Percentiles rank a stretch among this genome's conserved stretches.
Conservation (phyloP, 1,140 invertebrate genomes). For the Wiebesia pumilae region DNA sequence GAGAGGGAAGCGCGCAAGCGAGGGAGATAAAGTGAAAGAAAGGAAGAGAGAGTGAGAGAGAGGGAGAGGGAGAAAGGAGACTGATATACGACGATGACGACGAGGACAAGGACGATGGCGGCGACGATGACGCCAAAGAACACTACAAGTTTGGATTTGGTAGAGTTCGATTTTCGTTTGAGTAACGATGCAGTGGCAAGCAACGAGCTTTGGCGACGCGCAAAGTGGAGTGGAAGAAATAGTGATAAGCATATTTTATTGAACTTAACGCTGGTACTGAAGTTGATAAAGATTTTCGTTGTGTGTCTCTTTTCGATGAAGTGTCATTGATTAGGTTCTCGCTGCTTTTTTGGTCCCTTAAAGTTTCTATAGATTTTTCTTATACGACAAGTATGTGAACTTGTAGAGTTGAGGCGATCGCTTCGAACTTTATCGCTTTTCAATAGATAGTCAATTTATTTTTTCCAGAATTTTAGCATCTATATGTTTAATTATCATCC, state of each 20-base stretch:
- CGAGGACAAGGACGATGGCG: neutral
- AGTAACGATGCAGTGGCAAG: neutral
- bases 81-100: neutral
- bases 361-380: neutral
- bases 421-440: neutral
- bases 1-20: neutral
- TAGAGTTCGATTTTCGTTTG: neutral
- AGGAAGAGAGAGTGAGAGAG: too few species aligned
- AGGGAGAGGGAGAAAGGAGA: too few species aligned
- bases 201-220: slow-evolving; percentile 9
- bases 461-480: too few species aligned
- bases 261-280: neutral
- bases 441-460: too few species aligned
- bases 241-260: neutral
- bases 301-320: too few species aligned
- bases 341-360: neutral
- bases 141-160: neutral
- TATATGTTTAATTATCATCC: too few species aligned
- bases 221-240: neutral
- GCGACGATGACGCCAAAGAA: too few species aligned
- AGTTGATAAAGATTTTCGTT: neutral
- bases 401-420: neutral
- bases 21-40: neutral
- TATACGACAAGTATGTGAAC: neutral
- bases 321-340: neutral